Conservation (phyloP, 1,140 invertebrate species). For the Calosoma granatense region DNA sequence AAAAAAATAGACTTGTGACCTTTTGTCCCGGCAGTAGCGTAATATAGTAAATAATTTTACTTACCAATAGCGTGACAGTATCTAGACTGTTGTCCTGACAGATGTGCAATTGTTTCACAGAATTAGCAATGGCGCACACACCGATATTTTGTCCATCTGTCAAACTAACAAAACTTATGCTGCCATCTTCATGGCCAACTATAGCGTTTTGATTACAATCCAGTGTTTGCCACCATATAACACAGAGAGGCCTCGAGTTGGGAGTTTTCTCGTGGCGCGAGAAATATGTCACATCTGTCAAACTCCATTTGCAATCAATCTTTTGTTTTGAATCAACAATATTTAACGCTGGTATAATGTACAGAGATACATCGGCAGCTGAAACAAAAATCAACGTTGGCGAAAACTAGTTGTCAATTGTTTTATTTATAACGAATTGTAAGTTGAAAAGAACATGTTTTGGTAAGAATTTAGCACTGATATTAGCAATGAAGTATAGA, state of each 20-base stretch:
- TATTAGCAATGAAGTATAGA: not conserved
- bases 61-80: conserved; percentile 54
- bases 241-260: conserved; percentile 42
- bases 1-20: too few species aligned
- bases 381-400: conserved; percentile 17
- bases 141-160: conserved; percentile 54
- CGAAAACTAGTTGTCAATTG: too few species aligned
- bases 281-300: conserved; percentile 42
- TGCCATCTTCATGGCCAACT: conserved; percentile 60
- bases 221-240: conserved; percentile 64
- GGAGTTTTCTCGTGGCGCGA: conserved; percentile 37
- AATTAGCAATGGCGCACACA: conserved; percentile 48
- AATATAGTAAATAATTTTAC: too few species aligned
- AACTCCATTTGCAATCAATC: conserved; percentile 48
- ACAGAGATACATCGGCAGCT: conserved; percentile 44
- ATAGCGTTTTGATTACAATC: conserved; percentile 52
- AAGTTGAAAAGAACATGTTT: too few species aligned
- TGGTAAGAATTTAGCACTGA: not conserved
- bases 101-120: conserved; percentile 48
- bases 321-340: conserved; percentile 42
- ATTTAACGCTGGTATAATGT: conserved; percentile 48
- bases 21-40: too few species aligned
- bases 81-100: conserved; percentile 59
- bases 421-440: too few species aligned
- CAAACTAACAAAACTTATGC: conserved; percentile 59